A percentile compares a stretch with the other conserved stretches of the same genome.
Conservation (phyloP, 2,888 invertebrate species). For the Xylocampa areola region DNA sequence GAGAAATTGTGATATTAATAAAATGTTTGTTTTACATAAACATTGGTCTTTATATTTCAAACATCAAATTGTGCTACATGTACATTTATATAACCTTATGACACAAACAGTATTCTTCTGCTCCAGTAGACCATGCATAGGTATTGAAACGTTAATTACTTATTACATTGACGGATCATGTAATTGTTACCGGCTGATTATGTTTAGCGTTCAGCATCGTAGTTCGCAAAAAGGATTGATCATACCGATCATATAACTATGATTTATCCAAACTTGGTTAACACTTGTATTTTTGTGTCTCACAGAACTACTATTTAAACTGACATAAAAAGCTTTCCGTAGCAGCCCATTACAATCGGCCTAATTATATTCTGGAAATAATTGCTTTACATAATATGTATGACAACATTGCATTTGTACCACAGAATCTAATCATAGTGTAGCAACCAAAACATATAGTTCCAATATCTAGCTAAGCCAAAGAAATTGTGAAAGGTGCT, state of each 20-base stretch:
- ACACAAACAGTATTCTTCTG: constrained; percentile 25
- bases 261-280: constrained; percentile 35
- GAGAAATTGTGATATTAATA: constrained; percentile 89
- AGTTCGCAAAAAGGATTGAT: constrained; percentile 39
- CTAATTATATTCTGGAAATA: constrained; percentile 4
- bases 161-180: constrained; percentile 57
- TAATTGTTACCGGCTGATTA: constrained; percentile 62
- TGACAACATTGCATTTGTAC: constrained; percentile 21
- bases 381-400: constrained; percentile 30
- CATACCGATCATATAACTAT: constrained; percentile 30
- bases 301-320: neutral
- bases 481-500: constrained; percentile 60
- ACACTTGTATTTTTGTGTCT: constrained; percentile 1
- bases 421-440: constrained; percentile 35
- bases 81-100: constrained; percentile 4
- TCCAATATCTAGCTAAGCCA: constrained; percentile 19
- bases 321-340: neutral
- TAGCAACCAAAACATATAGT: constrained; percentile 34
- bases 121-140: constrained; percentile 43
- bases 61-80: neutral
- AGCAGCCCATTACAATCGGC: neutral
- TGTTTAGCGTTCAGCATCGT: constrained; percentile 30
- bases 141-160: constrained; percentile 28
- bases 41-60: constrained; percentile 46
- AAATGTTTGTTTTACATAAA: constrained; percentile 76